phyloP scores from a whole-genome alignment of 2,888 invertebrate genomes.

The Phengaris arion region DNA sequence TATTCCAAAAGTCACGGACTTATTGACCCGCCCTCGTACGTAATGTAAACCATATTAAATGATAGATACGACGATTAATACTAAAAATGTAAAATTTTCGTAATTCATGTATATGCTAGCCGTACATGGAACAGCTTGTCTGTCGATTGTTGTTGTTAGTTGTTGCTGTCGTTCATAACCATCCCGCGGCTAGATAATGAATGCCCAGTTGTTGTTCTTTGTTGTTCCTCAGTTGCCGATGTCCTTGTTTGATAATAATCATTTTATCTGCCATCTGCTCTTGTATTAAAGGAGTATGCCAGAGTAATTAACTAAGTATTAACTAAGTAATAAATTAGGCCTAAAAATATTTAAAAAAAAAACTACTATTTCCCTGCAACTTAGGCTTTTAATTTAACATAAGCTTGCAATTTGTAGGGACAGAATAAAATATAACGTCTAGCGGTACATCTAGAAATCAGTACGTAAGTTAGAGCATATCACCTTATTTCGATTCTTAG shows the following conservation, averaged over 20 bases:
- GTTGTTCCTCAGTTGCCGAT: constrained; percentile 6
- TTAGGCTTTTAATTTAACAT: neutral
- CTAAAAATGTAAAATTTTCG: too few species aligned
- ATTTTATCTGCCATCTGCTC: constrained; percentile 4
- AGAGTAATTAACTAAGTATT: neutral
- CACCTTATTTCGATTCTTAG: too few species aligned
- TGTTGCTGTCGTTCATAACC: constrained; percentile 18
- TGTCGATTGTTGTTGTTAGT: constrained; percentile 12
- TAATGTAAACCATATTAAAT: too few species aligned
- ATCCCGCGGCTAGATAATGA: constrained; percentile 12
- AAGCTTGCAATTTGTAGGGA: too few species aligned
- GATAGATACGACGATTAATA: too few species aligned
- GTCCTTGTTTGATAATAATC: constrained; percentile 6
- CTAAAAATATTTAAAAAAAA: neutral
- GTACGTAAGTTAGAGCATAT: too few species aligned
- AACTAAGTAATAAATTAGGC: neutral
- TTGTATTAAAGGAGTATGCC: neutral
- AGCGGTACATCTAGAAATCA: too few species aligned
- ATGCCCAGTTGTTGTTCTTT: constrained; percentile 13
- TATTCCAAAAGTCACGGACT: too few species aligned
- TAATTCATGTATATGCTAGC: neutral
- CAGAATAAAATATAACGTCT: too few species aligned
- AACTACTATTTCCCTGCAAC: neutral
- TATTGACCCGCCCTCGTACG: too few species aligned
- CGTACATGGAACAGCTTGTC: neutral